A percentile compares a stretch with the other conserved stretches of the same genome.
phyloP scores from a whole-genome alignment of 35 echinoderm and acorn worm genomes.

The Strongylocentrotus purpuratus region DNA sequence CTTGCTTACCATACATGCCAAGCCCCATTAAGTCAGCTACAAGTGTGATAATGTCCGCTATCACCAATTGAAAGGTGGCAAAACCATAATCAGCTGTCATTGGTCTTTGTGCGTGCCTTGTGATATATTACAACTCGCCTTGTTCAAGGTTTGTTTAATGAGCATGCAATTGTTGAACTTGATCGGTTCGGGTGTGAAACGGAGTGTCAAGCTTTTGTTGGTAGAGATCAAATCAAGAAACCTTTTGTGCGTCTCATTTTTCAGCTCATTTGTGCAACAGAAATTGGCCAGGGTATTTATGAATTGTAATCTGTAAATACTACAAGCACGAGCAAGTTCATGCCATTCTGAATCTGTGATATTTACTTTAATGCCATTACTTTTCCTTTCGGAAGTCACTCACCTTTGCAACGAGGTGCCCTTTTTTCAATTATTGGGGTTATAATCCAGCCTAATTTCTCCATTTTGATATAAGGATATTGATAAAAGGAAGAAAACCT shows the following conservation, averaged over 20 bases:
- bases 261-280: background rate
- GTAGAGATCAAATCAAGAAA: background rate
- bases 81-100: background rate
- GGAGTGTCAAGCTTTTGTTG: background rate
- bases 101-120: background rate
- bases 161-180: background rate
- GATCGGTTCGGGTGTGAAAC: background rate
- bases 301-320: background rate
- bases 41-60: background rate
- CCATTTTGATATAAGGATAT: background rate
- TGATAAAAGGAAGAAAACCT: background rate
- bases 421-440: background rate
- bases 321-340: background rate
- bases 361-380: background rate
- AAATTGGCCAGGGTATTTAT: background rate
- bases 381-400: background rate
- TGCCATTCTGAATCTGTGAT: background rate
- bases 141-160: slow-evolving; percentile 12
- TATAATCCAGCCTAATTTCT: background rate
- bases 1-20: slow-evolving; percentile 1
- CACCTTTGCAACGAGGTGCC: background rate
- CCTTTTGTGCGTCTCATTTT: background rate
- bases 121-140: background rate
- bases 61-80: background rate
- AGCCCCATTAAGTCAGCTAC: background rate